These are phyloP conservation scores for Datnioides undecimradiatus DNA, from an alignment of 2,113 vertebrate genomes.

Conservation along the genomic window DNA sequence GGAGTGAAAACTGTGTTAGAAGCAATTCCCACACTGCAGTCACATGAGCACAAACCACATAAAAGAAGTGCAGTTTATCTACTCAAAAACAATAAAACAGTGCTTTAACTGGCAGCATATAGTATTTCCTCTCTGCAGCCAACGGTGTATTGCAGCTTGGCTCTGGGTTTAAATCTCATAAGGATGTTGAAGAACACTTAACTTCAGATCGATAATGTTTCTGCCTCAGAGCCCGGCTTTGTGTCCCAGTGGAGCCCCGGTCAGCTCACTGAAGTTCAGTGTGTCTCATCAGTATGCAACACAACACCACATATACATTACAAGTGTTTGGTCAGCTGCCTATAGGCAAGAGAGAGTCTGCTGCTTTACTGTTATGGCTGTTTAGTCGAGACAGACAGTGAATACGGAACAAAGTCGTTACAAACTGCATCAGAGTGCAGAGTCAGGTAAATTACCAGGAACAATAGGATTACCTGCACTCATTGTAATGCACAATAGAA, in stretches of 20 bases:
- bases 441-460: slow-evolving; percentile 44
- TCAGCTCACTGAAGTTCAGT: slow-evolving; percentile 53
- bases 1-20: slow-evolving; percentile 26
- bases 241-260: slow-evolving; percentile 55
- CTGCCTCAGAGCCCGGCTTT: slow-evolving; percentile 45
- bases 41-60: slow-evolving; percentile 50
- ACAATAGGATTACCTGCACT: slow-evolving; percentile 36
- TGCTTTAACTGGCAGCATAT: slow-evolving; percentile 28
- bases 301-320: slow-evolving; percentile 50
- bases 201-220: slow-evolving; percentile 72
- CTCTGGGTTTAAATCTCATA: slow-evolving; percentile 57
- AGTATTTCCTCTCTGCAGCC: slow-evolving; percentile 37
- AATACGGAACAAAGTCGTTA: slow-evolving; percentile 14
- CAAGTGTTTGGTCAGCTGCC: slow-evolving; percentile 54
- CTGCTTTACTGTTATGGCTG: slow-evolving; percentile 24
- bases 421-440: slow-evolving; percentile 45
- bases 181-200: slow-evolving; percentile 73
- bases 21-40: slow-evolving; percentile 46
- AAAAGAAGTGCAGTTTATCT: slow-evolving; percentile 47
- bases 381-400: slow-evolving; percentile 29
- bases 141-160: slow-evolving; percentile 28
- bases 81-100: slow-evolving; percentile 57
- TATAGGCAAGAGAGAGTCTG: slow-evolving; percentile 9
- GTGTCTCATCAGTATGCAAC: slow-evolving; percentile 68
- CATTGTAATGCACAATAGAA: slow-evolving; percentile 22